A percentile compares a stretch with the other conserved stretches of the same genome.
Conservation (phyloP, 2,888 invertebrate species). For the Nowickia ferox region DNA sequence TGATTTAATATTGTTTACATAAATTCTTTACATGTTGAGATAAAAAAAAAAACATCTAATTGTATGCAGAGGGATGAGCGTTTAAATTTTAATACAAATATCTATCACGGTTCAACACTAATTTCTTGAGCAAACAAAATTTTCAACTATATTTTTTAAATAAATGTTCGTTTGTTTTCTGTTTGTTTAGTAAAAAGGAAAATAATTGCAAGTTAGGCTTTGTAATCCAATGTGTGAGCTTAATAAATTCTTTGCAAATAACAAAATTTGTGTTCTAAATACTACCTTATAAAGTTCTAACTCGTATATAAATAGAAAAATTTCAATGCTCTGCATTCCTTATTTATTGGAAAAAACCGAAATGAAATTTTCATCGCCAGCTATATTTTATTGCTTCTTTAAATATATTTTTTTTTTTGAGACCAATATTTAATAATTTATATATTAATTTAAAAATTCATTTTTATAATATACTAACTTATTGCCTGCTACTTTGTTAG, state of each 20-base stretch:
- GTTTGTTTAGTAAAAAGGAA: neutral
- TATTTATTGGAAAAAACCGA: too few relatives aligned
- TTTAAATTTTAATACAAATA: constrained; percentile 53
- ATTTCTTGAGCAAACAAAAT: constrained; percentile 53
- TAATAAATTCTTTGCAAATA: neutral
- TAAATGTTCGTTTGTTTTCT: neutral
- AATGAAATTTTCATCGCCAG: too few relatives aligned
- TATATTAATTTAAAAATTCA: too few relatives aligned
- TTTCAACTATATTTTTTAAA: constrained; percentile 19
- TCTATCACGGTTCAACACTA: constrained; percentile 46
- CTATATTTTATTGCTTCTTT: too few relatives aligned
- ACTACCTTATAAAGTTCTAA: too few relatives aligned
- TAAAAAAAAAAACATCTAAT: neutral
- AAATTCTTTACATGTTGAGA: constrained; percentile 14
- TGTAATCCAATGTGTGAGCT: neutral
- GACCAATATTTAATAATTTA: too few relatives aligned
- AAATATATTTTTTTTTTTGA: too few relatives aligned
- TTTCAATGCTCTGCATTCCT: too few relatives aligned
- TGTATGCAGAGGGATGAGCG: constrained; percentile 16
- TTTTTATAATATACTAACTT: too few relatives aligned
- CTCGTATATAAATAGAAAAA: too few relatives aligned
- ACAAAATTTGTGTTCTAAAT: too few relatives aligned
- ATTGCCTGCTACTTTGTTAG: too few relatives aligned
- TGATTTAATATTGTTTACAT: constrained; percentile 61
- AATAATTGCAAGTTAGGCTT: neutral